phyloP scores from a whole-genome alignment of 1,140 invertebrate species.

The Diorhabda elongata region DNA sequence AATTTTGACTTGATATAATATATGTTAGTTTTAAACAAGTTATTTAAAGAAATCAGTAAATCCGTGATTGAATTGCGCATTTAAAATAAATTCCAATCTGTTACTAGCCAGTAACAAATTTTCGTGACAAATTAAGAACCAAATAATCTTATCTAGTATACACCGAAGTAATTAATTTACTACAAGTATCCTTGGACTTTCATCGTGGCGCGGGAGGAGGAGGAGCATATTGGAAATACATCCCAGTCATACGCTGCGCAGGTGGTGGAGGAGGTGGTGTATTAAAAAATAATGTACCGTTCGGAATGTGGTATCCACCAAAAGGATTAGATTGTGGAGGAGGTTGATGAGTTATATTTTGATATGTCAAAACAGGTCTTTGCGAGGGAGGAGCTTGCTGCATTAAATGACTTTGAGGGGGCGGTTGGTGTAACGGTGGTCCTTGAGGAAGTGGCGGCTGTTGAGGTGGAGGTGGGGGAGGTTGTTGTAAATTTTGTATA shows the following conservation, averaged over 20 bases:
- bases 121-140: too few relatives aligned
- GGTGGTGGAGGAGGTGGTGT: constrained; percentile 41
- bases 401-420: constrained; percentile 13
- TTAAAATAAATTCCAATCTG: too few relatives aligned
- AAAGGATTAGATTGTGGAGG: constrained; percentile 31
- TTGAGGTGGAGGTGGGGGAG: background rate
- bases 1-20: too few relatives aligned
- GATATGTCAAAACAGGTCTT: background rate
- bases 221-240: constrained; percentile 38
- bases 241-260: constrained; percentile 29
- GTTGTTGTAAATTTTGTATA: constrained; percentile 6
- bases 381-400: constrained; percentile 9
- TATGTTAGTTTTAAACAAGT: too few relatives aligned
- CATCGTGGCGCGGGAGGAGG: constrained; percentile 38
- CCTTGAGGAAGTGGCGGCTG: constrained; percentile 9
- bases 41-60: too few relatives aligned
- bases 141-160: too few relatives aligned
- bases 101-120: too few relatives aligned
- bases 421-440: constrained; percentile 20
- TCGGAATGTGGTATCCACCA: constrained; percentile 35
- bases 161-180: too few relatives aligned
- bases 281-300: constrained; percentile 40
- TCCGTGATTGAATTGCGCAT: too few relatives aligned
- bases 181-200: constrained; percentile 5
- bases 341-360: constrained; percentile 14